phyloP scores from a whole-genome alignment of 2,797 vertebrate species.

The Eurystomus glaucurus region DNA sequence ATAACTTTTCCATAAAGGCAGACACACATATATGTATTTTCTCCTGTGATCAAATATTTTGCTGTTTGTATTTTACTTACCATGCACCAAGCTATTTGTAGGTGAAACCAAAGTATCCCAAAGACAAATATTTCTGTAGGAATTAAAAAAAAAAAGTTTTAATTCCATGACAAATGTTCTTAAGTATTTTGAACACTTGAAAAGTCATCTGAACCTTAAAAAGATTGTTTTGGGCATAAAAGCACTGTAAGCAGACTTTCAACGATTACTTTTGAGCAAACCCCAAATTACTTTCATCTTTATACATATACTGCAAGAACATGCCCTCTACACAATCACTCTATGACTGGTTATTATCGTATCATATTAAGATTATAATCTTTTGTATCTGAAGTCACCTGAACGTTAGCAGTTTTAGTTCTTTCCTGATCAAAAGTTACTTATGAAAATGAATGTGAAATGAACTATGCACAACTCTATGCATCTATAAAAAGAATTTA shows the following conservation, averaged over 20 bases:
- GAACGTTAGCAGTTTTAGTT: neutral
- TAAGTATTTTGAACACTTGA: neutral
- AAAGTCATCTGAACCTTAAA: neutral
- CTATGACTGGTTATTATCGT: neutral
- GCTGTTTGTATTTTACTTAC: constrained; percentile 83
- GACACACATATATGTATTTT: neutral
- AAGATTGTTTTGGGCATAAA: neutral
- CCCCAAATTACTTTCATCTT: neutral
- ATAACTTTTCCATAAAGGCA: neutral
- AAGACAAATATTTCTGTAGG: constrained; percentile 93
- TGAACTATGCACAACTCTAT: neutral
- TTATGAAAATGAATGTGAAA: neutral
- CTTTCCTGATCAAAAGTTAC: neutral
- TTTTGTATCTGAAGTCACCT: neutral
- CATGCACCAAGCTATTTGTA: constrained; percentile 92
- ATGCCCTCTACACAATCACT: neutral
- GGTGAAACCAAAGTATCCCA: constrained; percentile 97
- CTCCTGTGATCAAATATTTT: neutral
- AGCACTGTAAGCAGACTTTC: neutral
- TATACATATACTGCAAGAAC: neutral
- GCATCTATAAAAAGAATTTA: neutral
- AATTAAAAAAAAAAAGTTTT: neutral
- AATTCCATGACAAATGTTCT: neutral
- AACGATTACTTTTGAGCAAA: neutral
- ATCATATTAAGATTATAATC: neutral